phyloP scores from a whole-genome alignment of 2,113 vertebrate species.

The Fregata magnificens region DNA sequence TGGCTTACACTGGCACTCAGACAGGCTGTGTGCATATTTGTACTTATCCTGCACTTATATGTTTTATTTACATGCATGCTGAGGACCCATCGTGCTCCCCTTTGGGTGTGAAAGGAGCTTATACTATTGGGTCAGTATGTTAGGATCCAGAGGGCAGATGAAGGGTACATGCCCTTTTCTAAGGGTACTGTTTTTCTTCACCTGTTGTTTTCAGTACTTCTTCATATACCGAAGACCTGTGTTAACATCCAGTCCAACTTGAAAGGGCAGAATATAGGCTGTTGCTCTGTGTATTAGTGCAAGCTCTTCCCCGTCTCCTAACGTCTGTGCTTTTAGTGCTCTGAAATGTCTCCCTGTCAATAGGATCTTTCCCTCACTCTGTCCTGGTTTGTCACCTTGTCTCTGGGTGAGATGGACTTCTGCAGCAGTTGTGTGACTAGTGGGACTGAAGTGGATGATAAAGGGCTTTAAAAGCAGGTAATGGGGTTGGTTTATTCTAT shows the following conservation, averaged over 20 bases:
- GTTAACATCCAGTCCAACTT: background rate
- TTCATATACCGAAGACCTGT: background rate
- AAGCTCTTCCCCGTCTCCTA: background rate
- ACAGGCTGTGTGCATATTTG: background rate
- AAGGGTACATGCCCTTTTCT: background rate
- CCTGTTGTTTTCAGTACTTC: background rate
- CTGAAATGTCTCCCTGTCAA: background rate
- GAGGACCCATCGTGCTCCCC: background rate
- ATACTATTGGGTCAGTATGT: background rate
- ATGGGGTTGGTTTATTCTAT: background rate
- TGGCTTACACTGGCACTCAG: background rate
- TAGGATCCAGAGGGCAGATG: background rate
- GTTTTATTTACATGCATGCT: background rate
- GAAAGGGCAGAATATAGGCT: background rate
- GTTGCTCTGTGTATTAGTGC: background rate
- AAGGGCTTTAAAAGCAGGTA: background rate
- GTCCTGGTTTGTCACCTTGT: background rate
- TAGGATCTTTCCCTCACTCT: background rate
- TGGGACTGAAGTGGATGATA: background rate
- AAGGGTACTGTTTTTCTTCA: background rate
- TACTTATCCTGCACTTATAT: background rate
- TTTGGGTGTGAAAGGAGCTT: background rate
- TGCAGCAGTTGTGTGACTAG: background rate
- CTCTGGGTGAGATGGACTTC: background rate
- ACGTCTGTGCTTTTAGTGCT: background rate